Evolutionary conservation across 2,113 vertebrate genomes (phyloP).

Genomic region (Chionis minor): DNA sequence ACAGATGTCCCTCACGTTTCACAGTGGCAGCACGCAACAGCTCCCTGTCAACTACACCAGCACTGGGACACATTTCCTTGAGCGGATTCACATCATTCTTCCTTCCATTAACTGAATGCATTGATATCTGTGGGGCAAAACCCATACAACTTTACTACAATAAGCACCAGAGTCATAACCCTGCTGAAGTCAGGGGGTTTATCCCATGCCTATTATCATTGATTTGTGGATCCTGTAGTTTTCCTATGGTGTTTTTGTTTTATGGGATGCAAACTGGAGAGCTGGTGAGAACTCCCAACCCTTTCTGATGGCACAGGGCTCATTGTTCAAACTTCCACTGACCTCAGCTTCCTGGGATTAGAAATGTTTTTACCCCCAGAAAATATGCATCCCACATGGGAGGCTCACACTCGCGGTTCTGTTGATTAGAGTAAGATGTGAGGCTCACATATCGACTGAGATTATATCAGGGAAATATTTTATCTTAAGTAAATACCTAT

Average conservation of each 20-base stretch:
- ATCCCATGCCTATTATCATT: background rate
- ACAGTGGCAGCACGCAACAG: background rate
- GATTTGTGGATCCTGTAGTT: background rate
- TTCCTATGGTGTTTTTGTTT: background rate
- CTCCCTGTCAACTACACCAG: background rate
- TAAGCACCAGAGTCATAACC: background rate
- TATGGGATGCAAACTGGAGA: background rate
- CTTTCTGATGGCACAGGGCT: background rate
- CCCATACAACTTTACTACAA: background rate
- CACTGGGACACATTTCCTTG: background rate
- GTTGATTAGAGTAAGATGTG: background rate
- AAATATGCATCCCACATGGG: background rate
- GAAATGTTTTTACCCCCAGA: background rate
- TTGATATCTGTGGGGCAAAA: background rate
- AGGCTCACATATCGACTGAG: background rate
- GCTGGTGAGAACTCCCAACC: background rate
- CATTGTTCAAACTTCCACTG: constrained; percentile 5
- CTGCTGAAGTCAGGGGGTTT: background rate
- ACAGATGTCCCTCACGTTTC: background rate
- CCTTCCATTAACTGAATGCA: background rate
- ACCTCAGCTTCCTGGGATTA: constrained; percentile 17
- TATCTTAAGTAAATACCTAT: constrained; percentile 29
- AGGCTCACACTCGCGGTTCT: fast-evolving
- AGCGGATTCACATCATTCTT: background rate
- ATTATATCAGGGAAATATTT: constrained; percentile 30